phyloP scores from a whole-genome alignment of 2,888 invertebrate genomes.

The Panopea generosa region DNA sequence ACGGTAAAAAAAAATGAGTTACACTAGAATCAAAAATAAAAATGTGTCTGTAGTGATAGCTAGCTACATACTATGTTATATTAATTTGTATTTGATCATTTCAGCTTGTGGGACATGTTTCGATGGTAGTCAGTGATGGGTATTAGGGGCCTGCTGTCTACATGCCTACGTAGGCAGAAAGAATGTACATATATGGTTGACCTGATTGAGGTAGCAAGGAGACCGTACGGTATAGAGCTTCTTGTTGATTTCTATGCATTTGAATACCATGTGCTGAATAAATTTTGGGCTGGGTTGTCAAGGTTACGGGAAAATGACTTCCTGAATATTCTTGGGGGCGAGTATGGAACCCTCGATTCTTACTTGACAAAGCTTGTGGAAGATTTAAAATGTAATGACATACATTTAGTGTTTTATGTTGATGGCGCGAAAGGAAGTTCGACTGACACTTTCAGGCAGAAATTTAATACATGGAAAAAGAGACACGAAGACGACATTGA shows the following conservation, averaged over 20 bases:
- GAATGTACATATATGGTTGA: conserved; percentile 76
- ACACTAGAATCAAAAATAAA: no score
- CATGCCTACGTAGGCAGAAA: conserved; percentile 67
- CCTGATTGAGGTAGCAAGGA: conserved; percentile 75
- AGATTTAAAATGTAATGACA: conserved; percentile 75
- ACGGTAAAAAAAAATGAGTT: no score
- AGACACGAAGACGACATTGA: conserved; percentile 74
- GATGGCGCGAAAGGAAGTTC: conserved; percentile 81
- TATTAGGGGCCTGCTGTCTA: conserved; percentile 73
- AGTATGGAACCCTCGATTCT: conserved; percentile 74
- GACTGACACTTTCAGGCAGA: conserved; percentile 69
- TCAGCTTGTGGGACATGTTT: no score
- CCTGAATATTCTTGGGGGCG: conserved; percentile 80
- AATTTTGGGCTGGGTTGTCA: conserved; percentile 75
- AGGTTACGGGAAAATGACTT: conserved; percentile 69
- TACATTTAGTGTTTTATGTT: conserved; percentile 79
- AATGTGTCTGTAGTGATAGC: no score
- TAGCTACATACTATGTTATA: no score
- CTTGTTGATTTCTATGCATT: conserved; percentile 82
- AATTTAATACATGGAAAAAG: conserved; percentile 79
- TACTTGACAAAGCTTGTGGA: conserved; percentile 76
- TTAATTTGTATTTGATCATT: no score
- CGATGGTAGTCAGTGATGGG: conserved; percentile 74
- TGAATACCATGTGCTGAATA: conserved; percentile 71
- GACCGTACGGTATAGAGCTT: conserved; percentile 77